Conservation (phyloP, 2,888 invertebrate species). For the Trypoxylon attenuatum region DNA sequence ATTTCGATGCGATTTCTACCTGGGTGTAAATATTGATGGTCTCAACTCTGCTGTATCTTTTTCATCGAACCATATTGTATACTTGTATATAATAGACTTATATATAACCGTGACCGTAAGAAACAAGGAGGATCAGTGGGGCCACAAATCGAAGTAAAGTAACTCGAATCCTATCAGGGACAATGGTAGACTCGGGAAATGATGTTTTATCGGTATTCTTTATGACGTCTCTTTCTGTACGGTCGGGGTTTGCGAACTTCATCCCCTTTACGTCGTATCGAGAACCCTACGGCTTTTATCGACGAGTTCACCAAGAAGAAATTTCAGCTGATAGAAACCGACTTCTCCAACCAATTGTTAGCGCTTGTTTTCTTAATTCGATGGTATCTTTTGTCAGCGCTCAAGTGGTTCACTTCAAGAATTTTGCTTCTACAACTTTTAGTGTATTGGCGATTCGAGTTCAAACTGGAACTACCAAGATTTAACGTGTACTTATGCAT, state of each 20-base stretch:
- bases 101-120: not conserved
- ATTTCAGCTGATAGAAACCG: not conserved
- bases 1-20: conserved; percentile 18
- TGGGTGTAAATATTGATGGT: not conserved
- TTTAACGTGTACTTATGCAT: too few species aligned
- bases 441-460: too few species aligned
- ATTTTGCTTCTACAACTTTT: too few species aligned
- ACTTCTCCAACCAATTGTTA: not conserved
- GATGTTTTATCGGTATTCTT: conserved; percentile 34
- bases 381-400: not conserved
- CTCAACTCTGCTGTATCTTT: too few species aligned
- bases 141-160: conserved; percentile 31
- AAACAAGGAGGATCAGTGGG: conserved; percentile 22
- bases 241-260: conserved; percentile 5
- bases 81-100: too few species aligned
- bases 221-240: conserved; percentile 9
- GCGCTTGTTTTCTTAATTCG: not conserved
- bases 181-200: conserved; percentile 26
- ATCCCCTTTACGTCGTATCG: conserved; percentile 25
- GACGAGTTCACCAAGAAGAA: not conserved
- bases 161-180: conserved; percentile 39
- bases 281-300: not conserved
- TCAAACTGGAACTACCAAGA: too few species aligned
- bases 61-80: too few species aligned
- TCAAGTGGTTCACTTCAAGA: not conserved